These are phyloP conservation scores for Brachypodius melanocephalos DNA, from an alignment of 2,113 vertebrate genomes.

Conservation along the genomic window DNA sequence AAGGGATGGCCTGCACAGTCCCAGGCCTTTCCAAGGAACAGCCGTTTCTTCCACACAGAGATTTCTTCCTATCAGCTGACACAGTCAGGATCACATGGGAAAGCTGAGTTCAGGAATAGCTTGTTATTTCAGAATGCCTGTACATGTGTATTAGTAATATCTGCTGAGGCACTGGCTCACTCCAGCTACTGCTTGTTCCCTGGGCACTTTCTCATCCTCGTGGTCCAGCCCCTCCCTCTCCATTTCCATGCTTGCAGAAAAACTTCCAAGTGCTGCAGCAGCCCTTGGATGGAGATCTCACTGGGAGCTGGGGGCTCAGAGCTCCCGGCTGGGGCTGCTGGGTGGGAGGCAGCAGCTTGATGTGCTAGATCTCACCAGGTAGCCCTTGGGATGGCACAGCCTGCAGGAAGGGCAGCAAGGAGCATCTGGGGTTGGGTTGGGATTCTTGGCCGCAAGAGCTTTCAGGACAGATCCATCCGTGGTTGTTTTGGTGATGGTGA, in stretches of 20 bases:
- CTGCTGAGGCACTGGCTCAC: background rate
- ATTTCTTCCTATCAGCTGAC: constrained; percentile 34
- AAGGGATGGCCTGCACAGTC: fast-evolving
- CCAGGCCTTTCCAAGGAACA: background rate
- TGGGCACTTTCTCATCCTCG: fast-evolving
- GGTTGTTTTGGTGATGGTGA: background rate
- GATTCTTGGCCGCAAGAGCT: background rate
- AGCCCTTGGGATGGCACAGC: background rate
- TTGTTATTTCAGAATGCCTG: background rate
- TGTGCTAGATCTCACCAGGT: background rate
- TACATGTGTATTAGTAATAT: background rate
- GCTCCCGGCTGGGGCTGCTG: background rate
- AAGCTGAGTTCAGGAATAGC: background rate
- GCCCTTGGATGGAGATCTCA: background rate
- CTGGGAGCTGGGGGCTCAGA: fast-evolving
- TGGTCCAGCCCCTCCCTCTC: background rate
- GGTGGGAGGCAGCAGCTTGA: fast-evolving
- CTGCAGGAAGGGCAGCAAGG: background rate
- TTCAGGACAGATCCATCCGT: fast-evolving
- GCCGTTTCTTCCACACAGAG: background rate
- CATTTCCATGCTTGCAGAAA: background rate
- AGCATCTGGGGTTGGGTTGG: background rate
- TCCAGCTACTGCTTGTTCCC: background rate
- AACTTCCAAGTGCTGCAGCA: background rate
- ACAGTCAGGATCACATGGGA: background rate